Conservation (phyloP, 2,113 vertebrate genomes). For the Embiotoca jacksoni region DNA sequence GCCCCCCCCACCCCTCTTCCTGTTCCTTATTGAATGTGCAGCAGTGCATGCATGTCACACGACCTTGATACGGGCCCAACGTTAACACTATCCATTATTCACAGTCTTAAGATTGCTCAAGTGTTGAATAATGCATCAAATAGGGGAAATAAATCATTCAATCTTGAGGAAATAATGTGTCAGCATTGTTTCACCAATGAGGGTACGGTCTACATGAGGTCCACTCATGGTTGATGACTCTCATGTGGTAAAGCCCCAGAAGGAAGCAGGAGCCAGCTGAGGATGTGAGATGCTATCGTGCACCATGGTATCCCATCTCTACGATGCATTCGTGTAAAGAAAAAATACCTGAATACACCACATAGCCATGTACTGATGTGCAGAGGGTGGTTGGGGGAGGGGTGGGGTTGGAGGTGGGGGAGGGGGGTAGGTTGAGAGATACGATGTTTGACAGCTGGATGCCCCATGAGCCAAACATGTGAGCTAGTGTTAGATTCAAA, state of each 20-base stretch:
- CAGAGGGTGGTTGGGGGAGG: not conserved
- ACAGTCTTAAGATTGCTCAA: constrained; percentile 68
- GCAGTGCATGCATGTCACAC: constrained; percentile 63
- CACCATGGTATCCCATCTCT: not conserved
- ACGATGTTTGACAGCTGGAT: constrained; percentile 41
- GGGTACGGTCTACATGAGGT: constrained; percentile 13
- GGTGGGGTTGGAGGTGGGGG: not conserved
- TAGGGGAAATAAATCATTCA: constrained; percentile 58
- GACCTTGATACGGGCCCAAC: constrained; percentile 64
- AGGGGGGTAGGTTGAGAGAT: not conserved
- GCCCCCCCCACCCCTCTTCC: not conserved
- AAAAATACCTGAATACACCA: constrained; percentile 25
- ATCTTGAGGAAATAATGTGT: constrained; percentile 65
- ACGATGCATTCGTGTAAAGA: not conserved
- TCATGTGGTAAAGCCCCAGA: constrained; percentile 23
- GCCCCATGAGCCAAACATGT: constrained; percentile 7
- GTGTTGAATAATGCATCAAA: constrained; percentile 75
- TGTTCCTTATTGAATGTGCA: constrained; percentile 64
- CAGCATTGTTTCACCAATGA: constrained; percentile 64
- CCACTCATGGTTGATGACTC: constrained; percentile 41
- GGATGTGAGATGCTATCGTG: constrained; percentile 12
- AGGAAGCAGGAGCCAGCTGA: constrained; percentile 30
- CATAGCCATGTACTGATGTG: constrained; percentile 21
- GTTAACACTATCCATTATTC: constrained; percentile 80
- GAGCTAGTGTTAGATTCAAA: not conserved